Percentiles rank a stretch among this genome's conserved stretches.
Evolutionary conservation across 2,888 invertebrate species (phyloP).

Genomic region (Carpatolechia fugitivella): DNA sequence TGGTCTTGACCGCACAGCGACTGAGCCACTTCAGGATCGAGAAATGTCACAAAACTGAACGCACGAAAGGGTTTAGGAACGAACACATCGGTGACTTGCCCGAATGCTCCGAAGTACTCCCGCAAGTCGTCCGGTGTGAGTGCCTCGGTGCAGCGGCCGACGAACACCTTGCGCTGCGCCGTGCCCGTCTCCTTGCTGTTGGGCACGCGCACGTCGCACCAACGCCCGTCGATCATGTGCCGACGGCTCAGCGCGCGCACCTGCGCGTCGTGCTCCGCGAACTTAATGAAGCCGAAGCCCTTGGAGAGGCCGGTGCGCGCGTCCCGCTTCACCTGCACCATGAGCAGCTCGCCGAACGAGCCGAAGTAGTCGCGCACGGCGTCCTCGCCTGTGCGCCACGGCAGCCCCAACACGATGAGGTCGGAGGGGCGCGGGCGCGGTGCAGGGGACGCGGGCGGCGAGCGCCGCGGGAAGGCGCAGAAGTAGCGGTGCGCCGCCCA

Average conservation of each 20-base stretch:
- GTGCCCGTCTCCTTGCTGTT: constrained; percentile 84
- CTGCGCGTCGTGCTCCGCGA: constrained; percentile 83
- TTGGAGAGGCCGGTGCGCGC: constrained; percentile 82
- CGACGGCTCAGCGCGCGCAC: constrained; percentile 81
- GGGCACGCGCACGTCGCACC: constrained; percentile 86
- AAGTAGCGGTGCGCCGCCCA: constrained; percentile 89
- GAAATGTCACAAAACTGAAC: constrained; percentile 90
- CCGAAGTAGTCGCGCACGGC: constrained; percentile 85
- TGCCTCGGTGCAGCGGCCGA: constrained; percentile 90
- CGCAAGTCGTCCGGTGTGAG: constrained; percentile 88
- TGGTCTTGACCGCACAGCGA: constrained; percentile 90
- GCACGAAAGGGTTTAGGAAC: constrained; percentile 92
- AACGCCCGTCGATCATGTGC: constrained; percentile 84
- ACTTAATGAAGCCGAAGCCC: constrained; percentile 86
- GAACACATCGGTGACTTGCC: constrained; percentile 92
- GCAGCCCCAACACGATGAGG: constrained; percentile 87
- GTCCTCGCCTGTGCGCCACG: constrained; percentile 88
- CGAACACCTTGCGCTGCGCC: constrained; percentile 88
- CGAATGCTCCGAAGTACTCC: constrained; percentile 87
- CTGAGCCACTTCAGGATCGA: constrained; percentile 89
- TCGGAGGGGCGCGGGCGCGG: constrained; percentile 83
- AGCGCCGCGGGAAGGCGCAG: constrained; percentile 85
- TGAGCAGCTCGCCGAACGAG: constrained; percentile 82
- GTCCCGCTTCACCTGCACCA: constrained; percentile 80
- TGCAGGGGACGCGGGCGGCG: constrained; percentile 81